Conservation (phyloP, 1,140 invertebrate species). For the Saxidomus purpurata region DNA sequence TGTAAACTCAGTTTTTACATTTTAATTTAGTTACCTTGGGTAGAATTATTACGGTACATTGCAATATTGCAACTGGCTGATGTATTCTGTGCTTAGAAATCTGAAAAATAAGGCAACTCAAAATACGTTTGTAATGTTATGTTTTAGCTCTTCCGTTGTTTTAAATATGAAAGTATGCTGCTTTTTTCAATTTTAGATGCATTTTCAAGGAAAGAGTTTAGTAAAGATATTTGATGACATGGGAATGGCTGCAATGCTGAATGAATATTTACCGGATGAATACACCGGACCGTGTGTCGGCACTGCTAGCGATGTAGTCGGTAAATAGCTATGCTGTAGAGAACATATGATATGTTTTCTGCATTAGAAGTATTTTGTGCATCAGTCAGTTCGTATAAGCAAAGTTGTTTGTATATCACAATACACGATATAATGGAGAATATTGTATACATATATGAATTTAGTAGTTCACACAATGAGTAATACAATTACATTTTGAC, state of each 20-base stretch:
- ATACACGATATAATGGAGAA: background rate
- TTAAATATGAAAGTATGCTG: too few relatives aligned
- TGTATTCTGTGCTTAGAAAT: too few relatives aligned
- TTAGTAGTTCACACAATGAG: too few relatives aligned
- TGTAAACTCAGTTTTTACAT: too few relatives aligned
- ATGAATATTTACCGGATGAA: background rate
- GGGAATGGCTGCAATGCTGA: background rate
- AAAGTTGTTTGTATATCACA: background rate
- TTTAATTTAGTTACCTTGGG: too few relatives aligned
- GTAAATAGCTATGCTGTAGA: background rate
- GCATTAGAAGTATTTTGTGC: background rate
- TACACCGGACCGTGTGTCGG: background rate
- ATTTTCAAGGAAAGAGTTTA: background rate
- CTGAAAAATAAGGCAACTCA: too few relatives aligned
- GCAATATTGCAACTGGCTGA: too few relatives aligned
- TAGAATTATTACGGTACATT: too few relatives aligned
- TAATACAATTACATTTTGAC: too few relatives aligned
- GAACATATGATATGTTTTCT: background rate
- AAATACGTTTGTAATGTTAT: too few relatives aligned
- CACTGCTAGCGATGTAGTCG: background rate
- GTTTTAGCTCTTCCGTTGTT: too few relatives aligned
- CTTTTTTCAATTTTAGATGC: background rate
- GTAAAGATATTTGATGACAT: background rate
- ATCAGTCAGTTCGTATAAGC: background rate
- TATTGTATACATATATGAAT: background rate